Evolutionary conservation across 2,888 invertebrate species (phyloP).

Genomic region (Mythimna ferrago): DNA sequence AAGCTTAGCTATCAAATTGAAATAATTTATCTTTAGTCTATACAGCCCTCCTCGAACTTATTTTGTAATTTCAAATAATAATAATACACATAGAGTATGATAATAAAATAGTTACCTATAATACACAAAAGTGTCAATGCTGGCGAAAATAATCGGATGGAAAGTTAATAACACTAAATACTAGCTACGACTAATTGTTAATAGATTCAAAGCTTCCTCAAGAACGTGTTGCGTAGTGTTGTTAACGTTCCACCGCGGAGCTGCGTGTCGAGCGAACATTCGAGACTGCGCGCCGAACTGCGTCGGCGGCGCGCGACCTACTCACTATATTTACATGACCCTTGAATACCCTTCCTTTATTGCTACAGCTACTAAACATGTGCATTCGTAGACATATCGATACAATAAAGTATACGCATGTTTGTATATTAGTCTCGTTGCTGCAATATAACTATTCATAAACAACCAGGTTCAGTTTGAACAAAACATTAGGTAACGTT

Average conservation of each 20-base stretch:
- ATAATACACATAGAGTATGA: constrained; percentile 37
- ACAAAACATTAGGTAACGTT: constrained; percentile 48
- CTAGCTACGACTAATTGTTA: constrained; percentile 55
- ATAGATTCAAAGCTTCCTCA: constrained; percentile 62
- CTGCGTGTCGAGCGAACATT: background rate
- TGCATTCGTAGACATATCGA: background rate
- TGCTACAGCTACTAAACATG: constrained; percentile 8
- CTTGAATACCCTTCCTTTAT: background rate
- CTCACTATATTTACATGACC: constrained; percentile 2
- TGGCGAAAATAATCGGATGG: constrained; percentile 14
- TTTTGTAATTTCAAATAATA: constrained; percentile 39
- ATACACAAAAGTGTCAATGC: constrained; percentile 13
- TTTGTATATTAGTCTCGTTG: background rate
- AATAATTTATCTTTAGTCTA: constrained; percentile 43
- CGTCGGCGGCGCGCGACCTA: no score
- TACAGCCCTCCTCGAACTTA: constrained; percentile 30
- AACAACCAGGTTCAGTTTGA: constrained; percentile 15
- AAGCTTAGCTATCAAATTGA: constrained; percentile 41
- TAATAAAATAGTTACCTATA: constrained; percentile 17
- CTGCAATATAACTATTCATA: constrained; percentile 18
- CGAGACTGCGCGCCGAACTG: background rate
- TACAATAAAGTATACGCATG: constrained; percentile 7
- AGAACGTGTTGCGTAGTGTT: constrained; percentile 33
- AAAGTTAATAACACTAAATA: constrained; percentile 44
- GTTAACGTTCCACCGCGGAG: constrained; percentile 35